Base-by-base conservation (phyloP, 2,888 invertebrate genomes). In the Halictus ligatus region DNA sequence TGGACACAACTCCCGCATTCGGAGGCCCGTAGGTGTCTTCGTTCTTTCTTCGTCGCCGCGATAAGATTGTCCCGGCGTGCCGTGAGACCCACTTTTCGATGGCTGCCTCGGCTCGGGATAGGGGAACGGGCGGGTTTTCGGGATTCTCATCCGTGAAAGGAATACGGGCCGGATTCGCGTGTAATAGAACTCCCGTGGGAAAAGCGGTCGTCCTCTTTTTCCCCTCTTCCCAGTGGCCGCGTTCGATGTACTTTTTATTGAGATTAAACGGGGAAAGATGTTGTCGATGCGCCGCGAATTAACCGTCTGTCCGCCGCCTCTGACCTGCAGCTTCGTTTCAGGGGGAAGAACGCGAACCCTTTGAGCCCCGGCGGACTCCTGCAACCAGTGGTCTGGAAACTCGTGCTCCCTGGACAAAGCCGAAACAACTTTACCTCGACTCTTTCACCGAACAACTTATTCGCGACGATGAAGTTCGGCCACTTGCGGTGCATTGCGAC, bases 11-110 rank as follows among this genome's bases (percentile, higher is more conserved):
- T 71, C 73, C 72, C 54, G 81, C 83, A 80, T 87, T 87, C 87
- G 75, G 74, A 25, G 64, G 13, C 29, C 75, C 69, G 78, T 78
- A 78, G 87, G 78, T 84, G 78, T 84, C 81, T 87, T 67, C 80
- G 67, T 75, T 67, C 74, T 46, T 78, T 82, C 80, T 13, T 74
- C 60, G 60, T 43, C 75, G n/a, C 25, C 50, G n/a, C 74, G 87
- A 87, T 87, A 87, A 87, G 87, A 87, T 84, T 87, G 87, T 87
- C 87, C 83, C 54, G 50, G 60, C 87, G 83, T 75, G 87, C 84
- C 77, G 87, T 67, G 79, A 87, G 87, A 87, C 87, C 87, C 79
- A 84, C 83, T 87, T 87, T 87, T 79, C 87, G 84, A 83, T 83
- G 87, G 29, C 83, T 69, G 76, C 78, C 64, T 76, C 43, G 74